Percentiles rank a stretch among this genome's conserved stretches.
Conservation (phyloP, 2,797 vertebrate genomes). For the Cygnus olor region DNA sequence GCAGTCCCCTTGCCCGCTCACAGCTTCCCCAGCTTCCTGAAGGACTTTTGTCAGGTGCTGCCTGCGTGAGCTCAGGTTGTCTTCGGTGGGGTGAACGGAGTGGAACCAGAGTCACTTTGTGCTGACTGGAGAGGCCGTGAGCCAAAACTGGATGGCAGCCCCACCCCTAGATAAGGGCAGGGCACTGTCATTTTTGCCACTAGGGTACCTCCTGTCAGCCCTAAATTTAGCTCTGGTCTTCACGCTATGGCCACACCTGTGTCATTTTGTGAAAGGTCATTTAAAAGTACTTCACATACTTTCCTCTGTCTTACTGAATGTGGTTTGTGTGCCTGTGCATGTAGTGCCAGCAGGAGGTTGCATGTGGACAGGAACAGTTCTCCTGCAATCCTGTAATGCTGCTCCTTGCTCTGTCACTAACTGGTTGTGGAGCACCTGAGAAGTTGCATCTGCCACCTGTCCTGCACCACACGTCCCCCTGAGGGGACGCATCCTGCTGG, state of each 20-base stretch:
- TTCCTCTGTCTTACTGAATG: neutral
- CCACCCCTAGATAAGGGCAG: neutral
- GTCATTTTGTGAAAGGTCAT: neutral
- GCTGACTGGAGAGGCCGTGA: neutral
- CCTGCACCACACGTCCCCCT: neutral
- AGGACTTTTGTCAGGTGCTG: neutral
- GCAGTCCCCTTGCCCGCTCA: rapidly evolving
- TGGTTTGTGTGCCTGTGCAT: neutral
- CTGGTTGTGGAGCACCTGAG: neutral
- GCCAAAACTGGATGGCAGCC: neutral
- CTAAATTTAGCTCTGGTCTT: neutral
- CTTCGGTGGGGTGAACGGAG: rapidly evolving
- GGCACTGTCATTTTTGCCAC: neutral
- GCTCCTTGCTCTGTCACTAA: rapidly evolving
- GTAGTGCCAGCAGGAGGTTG: neutral
- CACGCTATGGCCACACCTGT: neutral
- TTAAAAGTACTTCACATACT: neutral
- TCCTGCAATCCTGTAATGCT: neutral
- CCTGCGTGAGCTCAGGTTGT: neutral
- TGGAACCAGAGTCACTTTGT: rapidly evolving
- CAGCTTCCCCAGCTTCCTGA: neutral
- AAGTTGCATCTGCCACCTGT: neutral
- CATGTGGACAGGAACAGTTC: neutral
- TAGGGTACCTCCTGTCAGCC: rapidly evolving
- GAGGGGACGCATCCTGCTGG: neutral